phyloP scores from a whole-genome alignment of 2,113 vertebrate species.

The Lutjanus erythropterus region DNA sequence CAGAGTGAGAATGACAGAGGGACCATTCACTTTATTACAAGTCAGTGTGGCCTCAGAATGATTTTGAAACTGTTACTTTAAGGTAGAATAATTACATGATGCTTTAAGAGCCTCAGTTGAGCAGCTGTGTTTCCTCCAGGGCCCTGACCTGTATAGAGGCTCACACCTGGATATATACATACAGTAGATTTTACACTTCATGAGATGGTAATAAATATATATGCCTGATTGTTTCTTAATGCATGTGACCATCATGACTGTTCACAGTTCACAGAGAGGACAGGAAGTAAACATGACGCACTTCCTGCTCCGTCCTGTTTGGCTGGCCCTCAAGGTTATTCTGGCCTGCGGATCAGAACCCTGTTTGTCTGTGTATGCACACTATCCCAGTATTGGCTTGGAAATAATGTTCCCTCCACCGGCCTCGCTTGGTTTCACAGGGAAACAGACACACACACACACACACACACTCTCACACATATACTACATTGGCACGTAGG shows the following conservation, averaged over 20 bases:
- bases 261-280: conserved; percentile 16
- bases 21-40: too few species aligned
- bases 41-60: too few species aligned
- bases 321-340: conserved; percentile 2
- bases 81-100: conserved; percentile 2
- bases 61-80: neutral
- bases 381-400: conserved; percentile 25
- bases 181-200: conserved; percentile 20
- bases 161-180: conserved; percentile 1
- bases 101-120: neutral
- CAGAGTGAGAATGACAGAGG: too few species aligned
- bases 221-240: neutral
- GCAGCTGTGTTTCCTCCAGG: conserved; percentile 28
- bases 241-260: neutral
- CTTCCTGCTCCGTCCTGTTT: conserved; percentile 32
- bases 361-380: conserved; percentile 18
- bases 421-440: conserved; percentile 60
- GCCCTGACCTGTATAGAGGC: neutral
- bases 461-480: conserved; percentile 21
- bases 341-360: conserved; percentile 26
- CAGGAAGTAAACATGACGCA: conserved; percentile 34
- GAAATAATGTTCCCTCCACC: conserved; percentile 47
- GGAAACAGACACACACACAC: conserved; percentile 46
- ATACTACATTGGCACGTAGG: conserved; percentile 52
- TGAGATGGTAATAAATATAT: neutral